Evolutionary conservation across 2,888 invertebrate species (phyloP).

Genomic region (Opisthograptis luteolata): DNA sequence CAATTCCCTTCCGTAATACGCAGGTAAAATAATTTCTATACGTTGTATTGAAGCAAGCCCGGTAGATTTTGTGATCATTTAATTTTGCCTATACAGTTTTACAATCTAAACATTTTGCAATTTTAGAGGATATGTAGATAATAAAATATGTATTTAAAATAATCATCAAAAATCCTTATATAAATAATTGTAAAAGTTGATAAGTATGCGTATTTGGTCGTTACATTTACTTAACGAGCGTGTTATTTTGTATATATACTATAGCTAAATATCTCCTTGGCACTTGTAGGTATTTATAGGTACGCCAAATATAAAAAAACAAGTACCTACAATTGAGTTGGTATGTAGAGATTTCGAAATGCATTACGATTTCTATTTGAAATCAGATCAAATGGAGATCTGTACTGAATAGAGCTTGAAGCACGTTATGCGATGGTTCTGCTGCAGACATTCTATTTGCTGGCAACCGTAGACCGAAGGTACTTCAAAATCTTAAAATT

Average conservation of each 20-base stretch:
- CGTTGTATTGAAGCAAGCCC: slow-evolving; percentile 2
- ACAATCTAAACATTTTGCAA: slow-evolving; percentile 3
- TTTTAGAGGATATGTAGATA: no score
- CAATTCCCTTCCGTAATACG: slow-evolving; percentile 44
- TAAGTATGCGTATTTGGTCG: no score
- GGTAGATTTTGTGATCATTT: not conserved
- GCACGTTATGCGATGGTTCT: slow-evolving; percentile 33
- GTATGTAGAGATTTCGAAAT: not conserved
- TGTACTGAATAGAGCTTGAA: slow-evolving; percentile 4
- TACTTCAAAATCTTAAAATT: no score
- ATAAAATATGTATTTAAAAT: no score
- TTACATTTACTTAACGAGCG: no score
- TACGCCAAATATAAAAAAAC: no score
- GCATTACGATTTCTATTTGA: slow-evolving; percentile 4
- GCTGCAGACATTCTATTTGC: slow-evolving; percentile 54
- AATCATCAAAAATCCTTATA: no score
- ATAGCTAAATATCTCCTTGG: no score
- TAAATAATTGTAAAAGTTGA: no score
- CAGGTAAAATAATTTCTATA: slow-evolving; percentile 11
- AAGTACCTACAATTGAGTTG: not conserved
- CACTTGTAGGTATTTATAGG: no score
- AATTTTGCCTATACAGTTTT: no score
- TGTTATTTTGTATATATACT: no score
- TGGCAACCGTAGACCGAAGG: slow-evolving; percentile 43
- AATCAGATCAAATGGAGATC: slow-evolving; percentile 6